phyloP scores from a whole-genome alignment of 2,888 invertebrate species.

The Hoplodrina blanda region DNA sequence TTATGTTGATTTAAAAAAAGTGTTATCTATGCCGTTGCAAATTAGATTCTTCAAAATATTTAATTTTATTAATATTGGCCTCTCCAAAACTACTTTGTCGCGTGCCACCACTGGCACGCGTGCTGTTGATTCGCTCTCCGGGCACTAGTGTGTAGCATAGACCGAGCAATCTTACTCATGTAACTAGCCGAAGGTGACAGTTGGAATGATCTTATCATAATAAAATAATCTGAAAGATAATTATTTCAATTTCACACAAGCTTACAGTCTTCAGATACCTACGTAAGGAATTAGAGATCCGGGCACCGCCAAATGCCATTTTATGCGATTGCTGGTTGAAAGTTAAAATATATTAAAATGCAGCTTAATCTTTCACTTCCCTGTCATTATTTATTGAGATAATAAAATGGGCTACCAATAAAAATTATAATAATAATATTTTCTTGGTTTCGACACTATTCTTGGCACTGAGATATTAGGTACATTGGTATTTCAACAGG shows the following conservation, averaged over 20 bases:
- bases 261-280: not conserved
- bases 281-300: not conserved
- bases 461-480: conserved; percentile 32
- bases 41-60: too few species aligned
- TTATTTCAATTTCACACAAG: conserved; percentile 9
- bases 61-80: too few species aligned
- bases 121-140: too few species aligned
- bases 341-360: not conserved
- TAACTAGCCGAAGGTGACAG: conserved; percentile 1
- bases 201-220: conserved; percentile 13
- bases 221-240: conserved; percentile 14
- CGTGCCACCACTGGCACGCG: too few species aligned
- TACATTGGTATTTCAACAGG: conserved; percentile 54
- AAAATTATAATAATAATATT: conserved; percentile 3
- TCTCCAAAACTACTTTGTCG: too few species aligned
- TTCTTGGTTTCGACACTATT: conserved; percentile 17
- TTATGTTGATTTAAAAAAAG: too few species aligned
- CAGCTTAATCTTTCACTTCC: not conserved
- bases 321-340: not conserved
- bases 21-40: too few species aligned
- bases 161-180: conserved; percentile 9
- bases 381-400: conserved; percentile 9
- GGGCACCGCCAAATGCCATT: not conserved
- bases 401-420: conserved; percentile 12
- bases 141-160: not conserved